These are phyloP conservation scores for Xestia sexstrigata DNA, from an alignment of 2,888 invertebrate genomes.

Conservation along the genomic window DNA sequence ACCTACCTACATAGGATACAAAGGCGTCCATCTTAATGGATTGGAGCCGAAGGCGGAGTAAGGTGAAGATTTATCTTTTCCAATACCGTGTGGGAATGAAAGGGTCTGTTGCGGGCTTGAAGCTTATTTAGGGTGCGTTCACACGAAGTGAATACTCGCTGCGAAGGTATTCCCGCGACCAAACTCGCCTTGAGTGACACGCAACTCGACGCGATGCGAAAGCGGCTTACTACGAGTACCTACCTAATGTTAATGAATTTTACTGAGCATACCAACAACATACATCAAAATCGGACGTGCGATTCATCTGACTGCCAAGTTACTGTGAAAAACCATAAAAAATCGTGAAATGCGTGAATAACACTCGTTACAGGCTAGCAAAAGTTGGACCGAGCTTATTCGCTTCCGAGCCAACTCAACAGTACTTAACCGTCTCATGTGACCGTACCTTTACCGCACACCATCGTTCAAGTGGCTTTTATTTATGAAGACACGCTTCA, in stretches of 20 bases:
- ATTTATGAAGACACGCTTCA: constrained; percentile 84
- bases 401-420: background rate
- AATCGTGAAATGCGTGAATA: background rate
- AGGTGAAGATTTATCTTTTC: constrained; percentile 87
- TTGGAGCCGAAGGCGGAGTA: constrained; percentile 80
- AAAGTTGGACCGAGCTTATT: background rate
- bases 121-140: constrained; percentile 61
- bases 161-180: background rate
- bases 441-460: constrained; percentile 54
- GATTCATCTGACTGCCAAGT: background rate
- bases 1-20: constrained; percentile 37
- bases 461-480: constrained; percentile 80
- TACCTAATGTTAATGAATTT: background rate
- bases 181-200: background rate
- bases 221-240: background rate
- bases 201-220: background rate
- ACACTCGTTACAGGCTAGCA: too few species aligned
- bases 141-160: constrained; percentile 23
- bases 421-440: constrained; percentile 14
- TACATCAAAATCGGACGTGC: background rate
- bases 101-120: constrained; percentile 66
- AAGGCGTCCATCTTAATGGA: constrained; percentile 78
- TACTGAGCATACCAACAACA: background rate
- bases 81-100: constrained; percentile 85
- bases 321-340: background rate